Conservation (phyloP, 2,888 invertebrate genomes). For the Caenorhabditis panamensis region DNA sequence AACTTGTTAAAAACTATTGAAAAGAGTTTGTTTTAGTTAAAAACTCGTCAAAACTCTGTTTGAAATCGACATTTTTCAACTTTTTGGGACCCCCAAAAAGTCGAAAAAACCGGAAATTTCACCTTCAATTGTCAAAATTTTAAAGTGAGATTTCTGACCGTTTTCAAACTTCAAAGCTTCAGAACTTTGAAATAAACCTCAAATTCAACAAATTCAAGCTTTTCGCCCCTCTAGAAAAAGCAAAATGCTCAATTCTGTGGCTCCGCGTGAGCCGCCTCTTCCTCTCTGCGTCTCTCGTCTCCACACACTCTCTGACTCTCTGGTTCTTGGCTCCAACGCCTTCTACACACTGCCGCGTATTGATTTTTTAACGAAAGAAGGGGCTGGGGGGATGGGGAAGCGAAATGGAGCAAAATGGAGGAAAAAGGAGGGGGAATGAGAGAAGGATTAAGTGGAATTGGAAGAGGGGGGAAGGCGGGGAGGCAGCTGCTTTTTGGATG, state of each 20-base stretch:
- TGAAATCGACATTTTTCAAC: no score
- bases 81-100: no score
- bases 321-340: constrained; percentile 3
- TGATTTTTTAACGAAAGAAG: no score
- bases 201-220: constrained; percentile 12
- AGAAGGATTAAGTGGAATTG: background rate
- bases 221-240: constrained; percentile 11
- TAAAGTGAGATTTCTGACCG: no score
- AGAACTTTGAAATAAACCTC: constrained; percentile 11
- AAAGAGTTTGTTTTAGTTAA: no score
- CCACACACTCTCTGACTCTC: constrained; percentile 3
- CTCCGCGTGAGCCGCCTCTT: constrained; percentile 21
- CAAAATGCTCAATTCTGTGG: constrained; percentile 3
- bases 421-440: background rate
- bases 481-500: constrained; percentile 24
- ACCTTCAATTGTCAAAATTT: no score
- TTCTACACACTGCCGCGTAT: constrained; percentile 25
- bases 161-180: no score
- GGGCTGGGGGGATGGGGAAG: no score
- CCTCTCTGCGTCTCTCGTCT: background rate
- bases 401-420: background rate
- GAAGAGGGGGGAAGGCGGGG: background rate
- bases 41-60: no score
- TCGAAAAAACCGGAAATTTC: no score
- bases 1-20: no score